phyloP scores from a whole-genome alignment of 2,113 vertebrate species.

The Gopherus evgoodei region DNA sequence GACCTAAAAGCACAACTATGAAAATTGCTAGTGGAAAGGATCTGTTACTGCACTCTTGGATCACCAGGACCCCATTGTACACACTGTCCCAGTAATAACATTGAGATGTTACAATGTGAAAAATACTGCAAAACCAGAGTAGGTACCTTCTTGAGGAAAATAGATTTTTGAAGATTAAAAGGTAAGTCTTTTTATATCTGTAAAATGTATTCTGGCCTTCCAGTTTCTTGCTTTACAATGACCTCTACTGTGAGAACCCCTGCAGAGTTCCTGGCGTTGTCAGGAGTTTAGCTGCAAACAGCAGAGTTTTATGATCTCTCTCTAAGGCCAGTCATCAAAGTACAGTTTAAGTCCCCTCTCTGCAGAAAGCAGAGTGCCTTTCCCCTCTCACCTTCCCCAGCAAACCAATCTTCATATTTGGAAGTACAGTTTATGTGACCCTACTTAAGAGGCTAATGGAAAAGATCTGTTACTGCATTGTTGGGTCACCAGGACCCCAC shows the following conservation, averaged over 20 bases:
- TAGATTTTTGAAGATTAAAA: not conserved
- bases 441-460: not conserved
- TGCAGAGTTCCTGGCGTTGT: not conserved
- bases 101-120: not conserved
- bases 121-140: not conserved
- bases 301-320: not conserved
- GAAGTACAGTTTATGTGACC: not conserved
- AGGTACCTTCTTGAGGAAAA: not conserved
- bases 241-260: not conserved
- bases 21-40: not conserved
- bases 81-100: not conserved
- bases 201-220: not conserved
- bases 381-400: not conserved
- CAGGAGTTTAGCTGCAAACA: not conserved
- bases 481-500: not conserved
- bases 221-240: rapidly evolving
- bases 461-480: not conserved
- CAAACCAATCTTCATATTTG: rapidly evolving
- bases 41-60: not conserved
- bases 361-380: not conserved
- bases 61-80: not conserved
- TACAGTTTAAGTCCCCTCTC: not conserved
- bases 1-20: not conserved
- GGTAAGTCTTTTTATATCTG: not conserved
- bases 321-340: rapidly evolving